A percentile compares a stretch with the other conserved stretches of the same genome.
phyloP scores from a whole-genome alignment of 2,113 vertebrate species.

The Edolisoma coerulescens region DNA sequence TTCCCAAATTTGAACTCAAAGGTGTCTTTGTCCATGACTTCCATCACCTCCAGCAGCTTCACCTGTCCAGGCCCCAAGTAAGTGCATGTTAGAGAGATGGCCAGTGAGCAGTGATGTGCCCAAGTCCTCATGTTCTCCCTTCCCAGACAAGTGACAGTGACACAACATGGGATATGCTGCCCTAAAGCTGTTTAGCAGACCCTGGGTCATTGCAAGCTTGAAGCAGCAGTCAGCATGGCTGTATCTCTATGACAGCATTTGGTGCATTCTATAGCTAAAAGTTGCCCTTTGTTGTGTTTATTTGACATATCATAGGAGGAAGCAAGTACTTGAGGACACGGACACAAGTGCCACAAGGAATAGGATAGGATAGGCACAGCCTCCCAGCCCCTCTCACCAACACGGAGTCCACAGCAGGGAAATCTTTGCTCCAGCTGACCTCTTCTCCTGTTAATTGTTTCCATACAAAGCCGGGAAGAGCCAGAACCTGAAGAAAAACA shows the following conservation, averaged over 20 bases:
- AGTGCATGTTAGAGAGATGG: background rate
- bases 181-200: background rate
- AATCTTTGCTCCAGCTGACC: conserved; percentile 94
- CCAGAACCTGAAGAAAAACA: conserved; percentile 80
- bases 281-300: background rate
- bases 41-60: conserved; percentile 94
- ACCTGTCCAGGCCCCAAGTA: conserved; percentile 72
- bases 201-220: background rate
- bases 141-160: background rate
- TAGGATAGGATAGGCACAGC: background rate
- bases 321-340: background rate
- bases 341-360: background rate
- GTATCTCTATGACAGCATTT: background rate
- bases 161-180: background rate
- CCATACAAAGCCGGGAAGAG: conserved; percentile 94
- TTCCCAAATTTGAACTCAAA: conserved; percentile 96
- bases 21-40: conserved; percentile 92
- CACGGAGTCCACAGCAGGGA: conserved; percentile 91
- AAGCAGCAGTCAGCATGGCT: background rate
- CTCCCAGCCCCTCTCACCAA: conserved; percentile 76
- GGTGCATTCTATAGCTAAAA: background rate
- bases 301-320: background rate
- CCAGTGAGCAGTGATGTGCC: background rate
- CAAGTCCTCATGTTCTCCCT: background rate
- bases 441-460: conserved; percentile 93